phyloP scores from a whole-genome alignment of 2,797 vertebrate genomes.

The Eulemur albifrons region DNA sequence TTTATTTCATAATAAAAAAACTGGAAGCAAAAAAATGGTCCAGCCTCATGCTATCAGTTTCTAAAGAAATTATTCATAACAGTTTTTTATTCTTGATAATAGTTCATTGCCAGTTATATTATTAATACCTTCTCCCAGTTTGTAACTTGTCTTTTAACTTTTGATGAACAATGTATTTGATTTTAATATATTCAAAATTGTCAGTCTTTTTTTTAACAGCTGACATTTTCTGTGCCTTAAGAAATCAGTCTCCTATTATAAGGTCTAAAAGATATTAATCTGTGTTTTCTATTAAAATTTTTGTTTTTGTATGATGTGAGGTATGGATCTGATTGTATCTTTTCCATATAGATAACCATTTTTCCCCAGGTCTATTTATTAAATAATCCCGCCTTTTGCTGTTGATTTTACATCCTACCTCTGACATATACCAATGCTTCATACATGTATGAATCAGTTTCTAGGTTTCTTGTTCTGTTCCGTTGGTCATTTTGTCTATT shows the following conservation, averaged over 20 bases:
- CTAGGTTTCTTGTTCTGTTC: neutral
- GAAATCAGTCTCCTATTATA: neutral
- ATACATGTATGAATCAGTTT: neutral
- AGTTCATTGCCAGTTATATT: neutral
- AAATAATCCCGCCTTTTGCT: neutral
- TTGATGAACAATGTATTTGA: neutral
- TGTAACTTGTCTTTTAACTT: neutral
- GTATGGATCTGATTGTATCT: neutral
- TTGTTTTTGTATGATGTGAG: neutral
- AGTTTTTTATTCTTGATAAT: neutral
- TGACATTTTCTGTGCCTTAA: neutral
- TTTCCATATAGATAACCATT: neutral
- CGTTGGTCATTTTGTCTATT: neutral
- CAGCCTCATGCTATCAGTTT: neutral
- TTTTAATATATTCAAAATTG: neutral
- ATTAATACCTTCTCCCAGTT: neutral
- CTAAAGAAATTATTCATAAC: neutral
- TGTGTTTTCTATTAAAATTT: neutral
- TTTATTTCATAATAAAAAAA: neutral
- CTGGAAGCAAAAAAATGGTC: neutral
- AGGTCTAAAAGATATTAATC: neutral
- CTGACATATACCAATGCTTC: neutral
- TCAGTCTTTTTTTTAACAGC: neutral
- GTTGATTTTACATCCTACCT: neutral
- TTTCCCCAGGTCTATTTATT: neutral